Conservation (phyloP, 2,888 invertebrate species). For the Pristionchus exspectatus region DNA sequence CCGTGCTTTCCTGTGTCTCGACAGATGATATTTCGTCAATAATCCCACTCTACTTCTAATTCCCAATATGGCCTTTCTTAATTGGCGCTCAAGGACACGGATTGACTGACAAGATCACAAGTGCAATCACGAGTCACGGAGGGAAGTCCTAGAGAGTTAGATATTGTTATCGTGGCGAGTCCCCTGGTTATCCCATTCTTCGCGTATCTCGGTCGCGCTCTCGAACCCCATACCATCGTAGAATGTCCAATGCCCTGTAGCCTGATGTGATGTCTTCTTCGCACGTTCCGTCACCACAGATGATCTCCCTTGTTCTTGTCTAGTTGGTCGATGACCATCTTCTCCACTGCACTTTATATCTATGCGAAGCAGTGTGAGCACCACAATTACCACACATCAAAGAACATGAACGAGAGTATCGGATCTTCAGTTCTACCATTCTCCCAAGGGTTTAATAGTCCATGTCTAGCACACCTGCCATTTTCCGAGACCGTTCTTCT, state of each 20-base stretch:
- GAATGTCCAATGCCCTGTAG: too few species aligned
- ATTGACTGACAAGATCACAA: not conserved
- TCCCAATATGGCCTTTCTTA: not conserved
- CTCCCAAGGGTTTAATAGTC: not conserved
- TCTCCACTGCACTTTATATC: not conserved
- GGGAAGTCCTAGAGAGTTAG: not conserved
- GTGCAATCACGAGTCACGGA: not conserved
- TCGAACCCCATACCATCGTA: too few species aligned
- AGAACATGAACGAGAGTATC: not conserved
- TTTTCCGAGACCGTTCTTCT: not conserved
- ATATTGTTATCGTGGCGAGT: not conserved
- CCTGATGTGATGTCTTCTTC: too few species aligned
- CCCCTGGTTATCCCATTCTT: not conserved
- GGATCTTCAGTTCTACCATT: not conserved
- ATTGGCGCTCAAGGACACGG: not conserved
- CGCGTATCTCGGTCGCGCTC: not conserved
- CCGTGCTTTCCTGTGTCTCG: not conserved
- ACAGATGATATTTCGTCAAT: not conserved
- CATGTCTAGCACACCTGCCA: not conserved
- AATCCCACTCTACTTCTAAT: not conserved
- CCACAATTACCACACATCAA: not conserved
- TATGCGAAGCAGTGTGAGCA: not conserved
- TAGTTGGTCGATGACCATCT: not conserved
- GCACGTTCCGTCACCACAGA: not conserved
- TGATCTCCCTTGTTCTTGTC: not conserved